Evolutionary conservation across 2,888 invertebrate species (phyloP).

Genomic region (Euplexia lucipara): DNA sequence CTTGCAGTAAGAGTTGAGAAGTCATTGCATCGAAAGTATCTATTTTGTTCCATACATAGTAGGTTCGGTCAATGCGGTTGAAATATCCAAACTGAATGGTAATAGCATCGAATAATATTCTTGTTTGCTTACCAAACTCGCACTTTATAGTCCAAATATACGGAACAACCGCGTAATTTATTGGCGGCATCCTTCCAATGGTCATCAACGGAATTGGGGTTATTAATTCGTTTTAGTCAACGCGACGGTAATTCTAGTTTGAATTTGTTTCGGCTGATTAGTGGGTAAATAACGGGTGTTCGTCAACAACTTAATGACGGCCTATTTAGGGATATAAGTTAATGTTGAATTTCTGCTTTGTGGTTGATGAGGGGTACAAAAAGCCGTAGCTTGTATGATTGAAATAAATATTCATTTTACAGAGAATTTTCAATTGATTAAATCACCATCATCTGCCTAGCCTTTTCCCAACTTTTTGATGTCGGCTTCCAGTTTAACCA

Average conservation of each 20-base stretch:
- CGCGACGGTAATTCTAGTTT: conserved; percentile 52
- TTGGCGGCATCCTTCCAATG: conserved; percentile 51
- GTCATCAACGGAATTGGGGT: conserved; percentile 64
- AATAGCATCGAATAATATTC: conserved; percentile 30
- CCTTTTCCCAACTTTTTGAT: too few relatives aligned
- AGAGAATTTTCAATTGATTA: too few relatives aligned
- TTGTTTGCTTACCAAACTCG: conserved; percentile 41
- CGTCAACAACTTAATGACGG: conserved; percentile 29
- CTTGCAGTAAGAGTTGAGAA: too few relatives aligned
- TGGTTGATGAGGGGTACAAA: too few relatives aligned
- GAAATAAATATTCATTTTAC: too few relatives aligned
- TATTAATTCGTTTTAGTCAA: conserved; percentile 58
- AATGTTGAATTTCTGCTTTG: not conserved
- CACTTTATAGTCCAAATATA: conserved; percentile 28
- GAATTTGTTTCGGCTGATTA: conserved; percentile 64
- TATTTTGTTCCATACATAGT: not conserved
- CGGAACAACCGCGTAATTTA: conserved; percentile 43
- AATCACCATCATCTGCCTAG: too few relatives aligned
- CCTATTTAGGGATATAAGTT: conserved; percentile 13
- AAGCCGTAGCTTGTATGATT: too few relatives aligned
- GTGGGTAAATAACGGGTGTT: conserved; percentile 45
- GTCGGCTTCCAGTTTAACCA: too few relatives aligned
- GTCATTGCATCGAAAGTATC: too few relatives aligned
- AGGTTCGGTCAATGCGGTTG: not conserved
- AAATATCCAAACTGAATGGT: conserved; percentile 10